Base-by-base conservation (phyloP, 2,797 vertebrate species). In the Glyptemys insculpta region DNA sequence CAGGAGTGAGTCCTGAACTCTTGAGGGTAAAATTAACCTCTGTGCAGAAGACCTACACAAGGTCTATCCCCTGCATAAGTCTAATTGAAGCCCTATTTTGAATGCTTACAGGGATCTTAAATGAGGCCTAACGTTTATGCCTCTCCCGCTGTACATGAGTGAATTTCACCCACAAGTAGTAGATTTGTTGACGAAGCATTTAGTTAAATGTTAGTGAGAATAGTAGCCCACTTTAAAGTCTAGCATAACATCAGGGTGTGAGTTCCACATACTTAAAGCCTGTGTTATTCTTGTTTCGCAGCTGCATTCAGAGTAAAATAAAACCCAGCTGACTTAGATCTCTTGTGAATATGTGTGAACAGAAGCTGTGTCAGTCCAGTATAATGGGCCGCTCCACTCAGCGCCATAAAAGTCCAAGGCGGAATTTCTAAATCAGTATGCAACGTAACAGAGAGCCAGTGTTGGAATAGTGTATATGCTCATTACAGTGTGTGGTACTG, bases 291-390 rank as follows among this genome's bases (percentile, higher is more conserved):
- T 1, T 81, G 76, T 84, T 91, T 29, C 78, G 81, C 50, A 1
- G 7, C 18, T 83, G 25, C 57, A 80, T 59, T 81, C 47, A 85
- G 76, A n/a, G 18, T 74, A 11, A 37, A 74, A 74, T 84, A 81
- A 92, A 78, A 81, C 65, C 7, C 53, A 88, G 25, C 72, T 90
- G 81, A 79, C 95, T 87, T 25, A 29, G 87, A 37, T 50, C 53
- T 83, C 23, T 94, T 91, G 95, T 78, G 29, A 94, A 57, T n/a
- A 50, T 81, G 18, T 83, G 88, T 81, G 62, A 93, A 91, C 81
- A 23, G 14, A 79, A 25, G n/a, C 41, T 91, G 54, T 37, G 21
- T 78, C 80, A 78, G 87, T 54, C 23, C 15, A 83, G 21, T 76
- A 2, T 3, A 79, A 56, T 86, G 89, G 62, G 34, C 0, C 59